A percentile compares a stretch with the other conserved stretches of the same genome.
Conservation (phyloP, 1,140 invertebrate genomes). For the Drosophila ironensis region DNA sequence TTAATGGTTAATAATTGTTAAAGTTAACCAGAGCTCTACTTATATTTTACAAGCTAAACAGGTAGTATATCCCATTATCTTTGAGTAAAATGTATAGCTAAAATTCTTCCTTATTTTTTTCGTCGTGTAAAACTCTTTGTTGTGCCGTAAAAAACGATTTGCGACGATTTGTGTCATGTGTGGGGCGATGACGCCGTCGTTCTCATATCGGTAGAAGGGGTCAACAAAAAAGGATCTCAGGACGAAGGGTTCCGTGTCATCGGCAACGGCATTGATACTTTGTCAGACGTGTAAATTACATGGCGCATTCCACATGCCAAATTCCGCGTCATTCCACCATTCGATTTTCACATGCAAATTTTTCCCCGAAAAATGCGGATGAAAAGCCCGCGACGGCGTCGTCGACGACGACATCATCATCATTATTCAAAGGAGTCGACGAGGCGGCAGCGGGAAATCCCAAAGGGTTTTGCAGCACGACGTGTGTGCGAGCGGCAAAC, state of each 20-base stretch:
- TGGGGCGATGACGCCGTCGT: slow-evolving; percentile 41
- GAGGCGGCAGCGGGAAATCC: slow-evolving; percentile 50
- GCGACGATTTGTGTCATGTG: slow-evolving; percentile 76
- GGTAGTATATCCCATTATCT: too few relatives aligned
- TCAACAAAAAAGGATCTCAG: background rate
- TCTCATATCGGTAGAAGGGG: background rate
- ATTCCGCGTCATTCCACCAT: slow-evolving; percentile 41
- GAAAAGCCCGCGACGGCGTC: slow-evolving; percentile 35
- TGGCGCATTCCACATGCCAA: slow-evolving; percentile 72
- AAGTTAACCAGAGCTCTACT: too few relatives aligned
- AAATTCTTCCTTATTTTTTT: too few relatives aligned
- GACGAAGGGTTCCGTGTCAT: slow-evolving; percentile 37
- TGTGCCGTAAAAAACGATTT: slow-evolving; percentile 76
- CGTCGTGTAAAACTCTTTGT: slow-evolving; percentile 28
- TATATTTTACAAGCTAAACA: too few relatives aligned
- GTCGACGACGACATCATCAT: slow-evolving; percentile 71
- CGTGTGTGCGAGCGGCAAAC: slow-evolving; percentile 54
- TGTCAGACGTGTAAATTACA: slow-evolving; percentile 80
- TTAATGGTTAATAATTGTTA: background rate
- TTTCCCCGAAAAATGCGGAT: slow-evolving; percentile 33
- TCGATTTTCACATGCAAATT: slow-evolving; percentile 73
- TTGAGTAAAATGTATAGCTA: too few relatives aligned
- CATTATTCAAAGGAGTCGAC: slow-evolving; percentile 69
- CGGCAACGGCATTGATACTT: slow-evolving; percentile 77
- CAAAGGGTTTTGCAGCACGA: slow-evolving; percentile 59